phyloP scores from a whole-genome alignment of 2,797 vertebrate species.

The Columba guinea region DNA sequence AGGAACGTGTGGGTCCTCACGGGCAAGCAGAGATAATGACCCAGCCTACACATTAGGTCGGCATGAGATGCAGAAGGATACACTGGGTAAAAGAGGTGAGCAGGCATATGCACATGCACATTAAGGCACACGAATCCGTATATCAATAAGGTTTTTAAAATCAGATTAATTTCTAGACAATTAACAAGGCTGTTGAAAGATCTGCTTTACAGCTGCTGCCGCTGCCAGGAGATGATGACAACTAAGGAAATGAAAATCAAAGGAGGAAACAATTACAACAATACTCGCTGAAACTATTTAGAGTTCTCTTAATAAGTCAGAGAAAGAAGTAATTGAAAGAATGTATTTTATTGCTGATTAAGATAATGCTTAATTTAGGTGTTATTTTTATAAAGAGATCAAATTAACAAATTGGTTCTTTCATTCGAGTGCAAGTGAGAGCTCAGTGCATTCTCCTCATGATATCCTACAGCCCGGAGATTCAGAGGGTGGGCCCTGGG shows the following conservation, averaged over 20 bases:
- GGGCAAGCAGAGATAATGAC: background rate
- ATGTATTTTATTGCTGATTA: slow-evolving; percentile 72
- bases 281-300: slow-evolving; percentile 71
- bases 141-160: slow-evolving; percentile 61
- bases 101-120: background rate
- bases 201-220: slow-evolving; percentile 71
- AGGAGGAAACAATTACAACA: slow-evolving; percentile 78
- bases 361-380: slow-evolving; percentile 71
- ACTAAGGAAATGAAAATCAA: slow-evolving; percentile 78
- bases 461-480: background rate
- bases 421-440: background rate
- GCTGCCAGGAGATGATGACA: slow-evolving; percentile 72
- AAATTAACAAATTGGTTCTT: slow-evolving; percentile 52
- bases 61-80: background rate
- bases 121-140: background rate
- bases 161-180: slow-evolving; percentile 74
- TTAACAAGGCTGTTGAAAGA: slow-evolving; percentile 73
- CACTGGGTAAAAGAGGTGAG: background rate
- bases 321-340: slow-evolving; percentile 71
- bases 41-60: background rate
- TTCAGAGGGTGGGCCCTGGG: fast-evolving
- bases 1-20: background rate
- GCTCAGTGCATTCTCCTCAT: background rate
- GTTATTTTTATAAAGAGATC: slow-evolving; percentile 59
- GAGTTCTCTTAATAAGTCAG: slow-evolving; percentile 69